These are phyloP conservation scores for Apamea crenata DNA, from an alignment of 2,888 invertebrate species.

Conservation along the genomic window DNA sequence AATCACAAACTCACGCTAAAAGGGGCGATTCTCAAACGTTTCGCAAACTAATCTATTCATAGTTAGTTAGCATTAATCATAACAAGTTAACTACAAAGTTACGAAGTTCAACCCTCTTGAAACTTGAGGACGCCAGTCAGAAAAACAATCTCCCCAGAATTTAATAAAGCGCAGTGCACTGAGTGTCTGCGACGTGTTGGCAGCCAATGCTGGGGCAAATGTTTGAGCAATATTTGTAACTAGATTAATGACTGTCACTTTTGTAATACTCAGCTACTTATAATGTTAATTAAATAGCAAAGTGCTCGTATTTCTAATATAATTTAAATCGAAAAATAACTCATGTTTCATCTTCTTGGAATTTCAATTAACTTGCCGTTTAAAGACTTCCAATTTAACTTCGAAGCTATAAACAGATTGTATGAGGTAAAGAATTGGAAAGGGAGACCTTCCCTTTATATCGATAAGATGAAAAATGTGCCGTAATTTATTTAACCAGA, in stretches of 20 bases:
- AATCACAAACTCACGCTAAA: constrained; percentile 57
- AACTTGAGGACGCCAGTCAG: constrained; percentile 66
- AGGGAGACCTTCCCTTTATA: constrained; percentile 30
- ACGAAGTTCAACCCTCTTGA: constrained; percentile 67
- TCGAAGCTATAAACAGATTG: constrained; percentile 53
- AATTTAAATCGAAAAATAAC: constrained; percentile 48
- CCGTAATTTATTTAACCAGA: constrained; percentile 47
- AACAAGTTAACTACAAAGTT: constrained; percentile 68
- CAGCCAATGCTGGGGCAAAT: constrained; percentile 43
- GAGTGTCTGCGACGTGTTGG: constrained; percentile 62
- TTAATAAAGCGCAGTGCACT: constrained; percentile 71
- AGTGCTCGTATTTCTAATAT: constrained; percentile 32
- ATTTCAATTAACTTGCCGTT: constrained; percentile 57
- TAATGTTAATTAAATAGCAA: not conserved
- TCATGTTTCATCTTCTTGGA: constrained; percentile 56
- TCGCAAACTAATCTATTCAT: constrained; percentile 69
- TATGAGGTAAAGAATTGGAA: constrained; percentile 42
- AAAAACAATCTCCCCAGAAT: constrained; percentile 71
- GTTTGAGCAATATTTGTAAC: constrained; percentile 40
- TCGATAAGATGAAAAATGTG: constrained; percentile 36
- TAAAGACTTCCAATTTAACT: constrained; percentile 55
- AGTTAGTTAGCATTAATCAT: constrained; percentile 70
- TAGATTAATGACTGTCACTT: constrained; percentile 29
- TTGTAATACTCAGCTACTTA: constrained; percentile 27
- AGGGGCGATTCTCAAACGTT: constrained; percentile 57